Percentiles rank a stretch among this genome's conserved stretches.
Evolutionary conservation across 2,113 vertebrate genomes (phyloP).

Genomic region (Apaloderma vittatum): DNA sequence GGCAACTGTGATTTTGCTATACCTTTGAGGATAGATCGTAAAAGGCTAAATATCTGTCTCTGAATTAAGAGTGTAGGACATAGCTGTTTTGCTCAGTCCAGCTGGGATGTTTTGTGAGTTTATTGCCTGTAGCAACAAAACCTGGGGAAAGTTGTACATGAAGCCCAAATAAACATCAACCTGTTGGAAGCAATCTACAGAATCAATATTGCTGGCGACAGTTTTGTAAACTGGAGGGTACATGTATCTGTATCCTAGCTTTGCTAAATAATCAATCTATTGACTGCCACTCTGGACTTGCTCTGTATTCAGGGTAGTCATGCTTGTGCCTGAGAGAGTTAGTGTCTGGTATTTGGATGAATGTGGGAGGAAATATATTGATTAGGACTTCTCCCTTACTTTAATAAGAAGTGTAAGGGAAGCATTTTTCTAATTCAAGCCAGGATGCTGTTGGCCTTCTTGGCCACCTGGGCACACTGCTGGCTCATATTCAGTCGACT

Average conservation of each 20-base stretch:
- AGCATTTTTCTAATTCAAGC: too few species aligned
- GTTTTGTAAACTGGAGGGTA: neutral
- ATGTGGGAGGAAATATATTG: neutral
- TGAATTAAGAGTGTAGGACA: conserved; percentile 10
- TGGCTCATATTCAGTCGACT: too few species aligned
- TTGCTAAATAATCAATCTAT: neutral
- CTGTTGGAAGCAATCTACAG: neutral
- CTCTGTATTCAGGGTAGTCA: neutral
- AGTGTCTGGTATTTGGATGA: neutral
- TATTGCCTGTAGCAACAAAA: conserved; percentile 18
- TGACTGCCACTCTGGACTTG: neutral
- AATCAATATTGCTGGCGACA: neutral
- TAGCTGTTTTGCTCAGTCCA: neutral
- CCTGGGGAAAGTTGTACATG: neutral
- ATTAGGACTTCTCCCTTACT: neutral
- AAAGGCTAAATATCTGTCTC: conserved; percentile 5
- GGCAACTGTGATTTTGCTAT: neutral
- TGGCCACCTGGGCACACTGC: too few species aligned
- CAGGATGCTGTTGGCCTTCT: too few species aligned
- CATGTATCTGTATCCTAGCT: neutral
- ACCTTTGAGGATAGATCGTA: neutral
- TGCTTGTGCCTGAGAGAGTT: neutral
- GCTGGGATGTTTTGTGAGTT: neutral
- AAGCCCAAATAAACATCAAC: neutral
- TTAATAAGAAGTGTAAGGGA: neutral